Conservation (phyloP, 92 coral and sea anemone species). For the Siderastrea siderea region DNA sequence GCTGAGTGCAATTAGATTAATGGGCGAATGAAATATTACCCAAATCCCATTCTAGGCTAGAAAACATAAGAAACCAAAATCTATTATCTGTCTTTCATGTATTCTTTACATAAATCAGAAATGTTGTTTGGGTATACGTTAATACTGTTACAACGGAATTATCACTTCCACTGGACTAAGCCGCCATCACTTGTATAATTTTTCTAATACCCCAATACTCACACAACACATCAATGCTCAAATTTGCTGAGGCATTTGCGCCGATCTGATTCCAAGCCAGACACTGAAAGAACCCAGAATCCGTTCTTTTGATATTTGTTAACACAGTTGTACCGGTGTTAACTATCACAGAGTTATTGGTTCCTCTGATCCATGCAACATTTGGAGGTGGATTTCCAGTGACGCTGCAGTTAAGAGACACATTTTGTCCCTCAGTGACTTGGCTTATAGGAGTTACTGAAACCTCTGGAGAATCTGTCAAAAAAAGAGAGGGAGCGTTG, state of each 20-base stretch:
- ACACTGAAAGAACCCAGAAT: constrained; percentile 13
- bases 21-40: background rate
- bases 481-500: background rate
- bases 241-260: background rate
- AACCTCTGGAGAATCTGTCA: constrained; percentile 15
- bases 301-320: background rate
- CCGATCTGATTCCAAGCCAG: constrained; percentile 23
- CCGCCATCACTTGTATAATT: background rate
- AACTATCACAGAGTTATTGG: constrained; percentile 1
- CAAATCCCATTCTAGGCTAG: constrained; percentile 18
- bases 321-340: background rate
- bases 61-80: constrained; percentile 1
- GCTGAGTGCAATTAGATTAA: too few species aligned
- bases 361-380: constrained; percentile 13
- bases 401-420: constrained; percentile 1
- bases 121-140: too few species aligned
- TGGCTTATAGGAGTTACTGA: background rate
- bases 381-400: constrained; percentile 10
- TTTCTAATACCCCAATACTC: background rate
- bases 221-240: background rate
- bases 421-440: background rate
- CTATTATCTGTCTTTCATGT: background rate
- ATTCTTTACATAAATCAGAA: too few species aligned
- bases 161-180: constrained; percentile 13
- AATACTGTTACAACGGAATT: background rate